Base-by-base conservation (phyloP, 2,888 invertebrate genomes). In the Aleiodes testaceus region DNA sequence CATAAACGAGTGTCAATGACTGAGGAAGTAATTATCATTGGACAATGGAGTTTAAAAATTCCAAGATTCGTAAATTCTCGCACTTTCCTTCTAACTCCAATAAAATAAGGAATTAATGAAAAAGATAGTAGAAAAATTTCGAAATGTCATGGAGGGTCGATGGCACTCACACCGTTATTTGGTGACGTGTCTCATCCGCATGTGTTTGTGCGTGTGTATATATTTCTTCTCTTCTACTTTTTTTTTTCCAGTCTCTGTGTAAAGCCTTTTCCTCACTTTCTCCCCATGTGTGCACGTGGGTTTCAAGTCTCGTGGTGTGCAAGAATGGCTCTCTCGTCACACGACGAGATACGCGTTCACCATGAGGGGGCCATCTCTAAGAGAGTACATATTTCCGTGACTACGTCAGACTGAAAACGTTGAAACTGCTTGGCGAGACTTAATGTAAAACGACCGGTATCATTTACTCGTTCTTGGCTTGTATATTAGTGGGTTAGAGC, bases 401-500 rank as follows among this genome's bases (percentile, higher is more conserved):
- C 74, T 71, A 75, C 74, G 76, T 77, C 75, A 76, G 66, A 68
- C 59, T 49, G 63, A 44, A 61, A 30, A 42, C 66, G 59, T 44
- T 66, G 52, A 53, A 66, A 53, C 68, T 79, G 16, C 64, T 79
- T 26, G 30, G 47, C 44, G 67, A 26, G 59, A 55, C 45, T 47
- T 59, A 55, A 50, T 20, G 50, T 50, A 20, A 50, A 50, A 55
- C 55, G 36, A 55, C 22, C 55, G 55, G 55, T 55, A 55, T 55
- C 30, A 55, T 55, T 55, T 55, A 55, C 55, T 55, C 30, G 36
- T 36, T 30, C 30, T 36, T 55, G 55, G 30, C 30, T 55, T 55
- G 55, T 55, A 55, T 55, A 81, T 81, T 79, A 80, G 77, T 80
- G 77, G 78, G 79, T 77, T 79, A 55, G 55, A 55, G 14, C 7